Conservation (phyloP, 2,113 vertebrate genomes). For the Antechinus stuartii region DNA sequence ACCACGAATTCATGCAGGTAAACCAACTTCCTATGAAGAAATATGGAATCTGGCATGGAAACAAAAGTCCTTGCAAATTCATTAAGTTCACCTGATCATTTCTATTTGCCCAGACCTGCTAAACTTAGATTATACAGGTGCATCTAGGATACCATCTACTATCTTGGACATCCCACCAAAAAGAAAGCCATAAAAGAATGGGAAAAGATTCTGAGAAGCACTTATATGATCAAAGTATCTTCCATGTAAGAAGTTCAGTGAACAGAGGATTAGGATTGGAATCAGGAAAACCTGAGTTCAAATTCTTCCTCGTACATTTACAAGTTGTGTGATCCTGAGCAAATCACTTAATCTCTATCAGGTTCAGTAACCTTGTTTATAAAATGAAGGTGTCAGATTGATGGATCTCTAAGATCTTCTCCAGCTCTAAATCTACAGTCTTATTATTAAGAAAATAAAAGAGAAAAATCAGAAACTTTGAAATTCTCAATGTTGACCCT, state of each 20-base stretch:
- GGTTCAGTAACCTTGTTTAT: not conserved
- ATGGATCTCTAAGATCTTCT: not conserved
- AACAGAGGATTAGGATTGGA: not conserved
- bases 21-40: not conserved
- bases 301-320: not conserved
- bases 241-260: not conserved
- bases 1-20: not conserved
- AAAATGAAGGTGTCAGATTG: not conserved
- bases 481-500: not conserved
- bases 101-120: not conserved
- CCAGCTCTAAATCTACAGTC: not conserved
- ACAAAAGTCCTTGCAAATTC: not conserved
- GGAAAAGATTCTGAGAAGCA: not conserved
- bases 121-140: not conserved
- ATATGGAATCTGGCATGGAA: not conserved
- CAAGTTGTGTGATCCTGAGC: not conserved
- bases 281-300: not conserved
- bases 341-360: not conserved
- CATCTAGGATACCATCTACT: not conserved
- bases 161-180: not conserved
- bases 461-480: not conserved
- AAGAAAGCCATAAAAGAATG: not conserved
- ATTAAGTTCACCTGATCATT: not conserved
- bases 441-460: not conserved
- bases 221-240: not conserved